These are phyloP conservation scores for Nanorana parkeri DNA, from an alignment of 2,113 vertebrate species.

Conservation along the genomic window DNA sequence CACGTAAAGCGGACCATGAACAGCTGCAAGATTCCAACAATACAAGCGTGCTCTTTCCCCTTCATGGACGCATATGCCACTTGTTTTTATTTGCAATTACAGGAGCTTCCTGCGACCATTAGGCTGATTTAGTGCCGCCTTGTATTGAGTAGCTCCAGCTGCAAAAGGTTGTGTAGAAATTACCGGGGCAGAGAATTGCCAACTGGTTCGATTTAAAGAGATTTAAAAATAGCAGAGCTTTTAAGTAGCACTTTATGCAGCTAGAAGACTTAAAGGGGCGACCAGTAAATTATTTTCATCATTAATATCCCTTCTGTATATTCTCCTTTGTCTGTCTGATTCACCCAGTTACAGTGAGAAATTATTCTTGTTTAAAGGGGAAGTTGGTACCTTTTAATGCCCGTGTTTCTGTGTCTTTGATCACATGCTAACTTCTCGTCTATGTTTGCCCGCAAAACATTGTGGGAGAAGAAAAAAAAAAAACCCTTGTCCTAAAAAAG, in stretches of 20 bases:
- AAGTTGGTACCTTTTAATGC: too few species aligned
- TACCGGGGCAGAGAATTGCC: conserved; percentile 2
- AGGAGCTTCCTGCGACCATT: neutral
- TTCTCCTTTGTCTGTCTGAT: too few species aligned
- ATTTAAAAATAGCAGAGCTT: conserved; percentile 30
- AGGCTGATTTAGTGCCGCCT: neutral
- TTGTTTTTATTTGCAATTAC: neutral
- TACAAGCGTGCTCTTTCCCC: neutral
- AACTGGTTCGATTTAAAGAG: conserved; percentile 10
- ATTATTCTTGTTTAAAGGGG: too few species aligned
- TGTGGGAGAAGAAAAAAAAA: too few species aligned
- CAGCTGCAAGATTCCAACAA: conserved; percentile 40
- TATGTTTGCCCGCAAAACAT: too few species aligned
- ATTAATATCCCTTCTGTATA: too few species aligned
- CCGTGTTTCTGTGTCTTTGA: too few species aligned
- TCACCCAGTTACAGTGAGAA: too few species aligned
- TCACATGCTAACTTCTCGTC: too few species aligned
- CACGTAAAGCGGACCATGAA: conserved; percentile 53
- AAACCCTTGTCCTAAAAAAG: too few species aligned
- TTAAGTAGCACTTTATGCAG: conserved; percentile 1
- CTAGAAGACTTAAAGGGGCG: neutral
- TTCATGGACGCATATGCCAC: neutral
- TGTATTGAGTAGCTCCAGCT: neutral
- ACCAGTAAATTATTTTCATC: neutral
- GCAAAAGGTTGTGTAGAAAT: conserved; percentile 19